These are phyloP conservation scores for Pyrgilauda ruficollis DNA, from an alignment of 2,113 vertebrate species.

Conservation along the genomic window DNA sequence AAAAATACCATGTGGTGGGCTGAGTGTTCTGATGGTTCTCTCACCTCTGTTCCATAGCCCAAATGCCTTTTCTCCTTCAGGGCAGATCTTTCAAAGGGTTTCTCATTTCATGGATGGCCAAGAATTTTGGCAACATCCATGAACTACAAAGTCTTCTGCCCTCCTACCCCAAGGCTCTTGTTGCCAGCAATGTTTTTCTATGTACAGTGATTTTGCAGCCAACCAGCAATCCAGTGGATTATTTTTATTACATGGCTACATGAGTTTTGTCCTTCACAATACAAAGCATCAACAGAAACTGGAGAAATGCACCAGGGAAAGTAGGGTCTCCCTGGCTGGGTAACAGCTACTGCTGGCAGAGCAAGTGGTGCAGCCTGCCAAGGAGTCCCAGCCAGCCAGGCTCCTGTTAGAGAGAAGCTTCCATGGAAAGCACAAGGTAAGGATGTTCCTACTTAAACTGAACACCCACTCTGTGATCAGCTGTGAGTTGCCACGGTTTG, in stretches of 20 bases:
- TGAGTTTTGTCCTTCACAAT: not conserved
- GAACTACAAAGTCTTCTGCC: not conserved
- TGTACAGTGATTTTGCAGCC: not conserved
- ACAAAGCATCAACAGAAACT: not conserved
- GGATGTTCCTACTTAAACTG: not conserved
- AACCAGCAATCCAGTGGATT: not conserved
- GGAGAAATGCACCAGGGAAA: not conserved
- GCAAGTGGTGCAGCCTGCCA: not conserved
- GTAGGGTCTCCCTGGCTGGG: not conserved
- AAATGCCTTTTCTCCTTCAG: not conserved
- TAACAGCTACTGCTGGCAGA: not conserved
- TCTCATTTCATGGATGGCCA: not conserved
- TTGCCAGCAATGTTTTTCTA: not conserved
- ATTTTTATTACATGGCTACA: not conserved
- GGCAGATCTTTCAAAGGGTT: not conserved
- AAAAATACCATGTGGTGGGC: not conserved
- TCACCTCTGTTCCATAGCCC: not conserved
- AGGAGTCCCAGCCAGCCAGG: not conserved
- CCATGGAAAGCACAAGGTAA: not conserved
- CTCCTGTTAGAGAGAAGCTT: not conserved
- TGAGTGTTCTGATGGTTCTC: not conserved
- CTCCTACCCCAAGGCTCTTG: not conserved
- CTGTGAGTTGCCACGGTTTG: not conserved
- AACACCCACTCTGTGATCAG: not conserved
- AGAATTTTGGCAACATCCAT: not conserved